Percentiles rank a stretch among this genome's conserved stretches.
These are phyloP conservation scores for Tenebrosternarchus preto DNA, from an alignment of 2,113 vertebrate genomes.

Conservation along the genomic window DNA sequence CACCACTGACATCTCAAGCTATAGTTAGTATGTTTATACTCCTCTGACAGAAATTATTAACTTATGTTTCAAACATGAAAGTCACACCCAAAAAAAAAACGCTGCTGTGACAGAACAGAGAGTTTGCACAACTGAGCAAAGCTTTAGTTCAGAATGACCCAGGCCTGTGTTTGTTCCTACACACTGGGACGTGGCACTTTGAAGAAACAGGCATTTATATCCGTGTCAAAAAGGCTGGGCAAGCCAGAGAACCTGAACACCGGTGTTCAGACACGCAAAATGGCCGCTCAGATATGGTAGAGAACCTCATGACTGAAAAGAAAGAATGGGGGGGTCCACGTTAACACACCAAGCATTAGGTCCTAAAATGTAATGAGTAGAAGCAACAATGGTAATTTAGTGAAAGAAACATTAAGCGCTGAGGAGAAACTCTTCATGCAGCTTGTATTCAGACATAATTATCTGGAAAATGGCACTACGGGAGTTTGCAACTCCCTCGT, in stretches of 20 bases:
- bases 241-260: conserved; percentile 18
- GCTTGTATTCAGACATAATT: conserved; percentile 75
- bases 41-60: too few relatives aligned
- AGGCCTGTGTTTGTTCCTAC: too few relatives aligned
- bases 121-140: too few relatives aligned
- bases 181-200: neutral
- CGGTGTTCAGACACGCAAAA: neutral
- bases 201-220: neutral
- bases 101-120: too few relatives aligned
- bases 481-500: conserved; percentile 68
- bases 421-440: conserved; percentile 70
- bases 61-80: too few relatives aligned
- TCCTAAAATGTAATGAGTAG: conserved; percentile 73
- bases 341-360: conserved; percentile 59
- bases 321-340: conserved; percentile 57
- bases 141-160: too few relatives aligned
- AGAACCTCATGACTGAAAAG: conserved; percentile 27
- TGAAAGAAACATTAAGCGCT: conserved; percentile 71
- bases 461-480: conserved; percentile 73
- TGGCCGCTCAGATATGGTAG: conserved; percentile 12
- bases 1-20: neutral
- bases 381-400: conserved; percentile 72
- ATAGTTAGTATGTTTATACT: neutral
- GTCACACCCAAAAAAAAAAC: too few relatives aligned
- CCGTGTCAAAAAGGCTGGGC: neutral